Base-by-base conservation (phyloP, 2,113 vertebrate genomes). In the Taurulus bubalis region DNA sequence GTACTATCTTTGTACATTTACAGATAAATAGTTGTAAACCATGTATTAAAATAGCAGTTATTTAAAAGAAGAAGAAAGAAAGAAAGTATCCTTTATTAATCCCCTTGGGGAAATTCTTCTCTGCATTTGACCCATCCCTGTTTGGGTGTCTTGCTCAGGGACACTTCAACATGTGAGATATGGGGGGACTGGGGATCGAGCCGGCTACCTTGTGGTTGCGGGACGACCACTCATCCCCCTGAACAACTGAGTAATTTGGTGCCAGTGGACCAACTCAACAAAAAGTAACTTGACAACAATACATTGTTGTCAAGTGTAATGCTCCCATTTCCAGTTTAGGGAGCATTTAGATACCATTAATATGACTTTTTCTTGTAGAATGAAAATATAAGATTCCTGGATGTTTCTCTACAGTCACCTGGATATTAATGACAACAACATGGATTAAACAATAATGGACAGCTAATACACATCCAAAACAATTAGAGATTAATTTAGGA, bases 201-300 rank as follows among this genome's bases (percentile, higher is more conserved):
- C n/a, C n/a, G n/a, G n/a, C n/a, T n/a, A n/a, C n/a, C n/a, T n/a
- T n/a, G n/a, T n/a, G n/a, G n/a, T n/a, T n/a, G n/a, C n/a, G n/a
- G n/a, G n/a, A n/a, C n/a, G n/a, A n/a, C n/a, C n/a, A n/a, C n/a
- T n/a, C n/a, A n/a, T n/a, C n/a, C n/a, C n/a, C n/a, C n/a, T n/a
- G n/a, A n/a, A n/a, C n/a, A n/a, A n/a, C n/a, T n/a, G n/a, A n/a
- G n/a, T n/a, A 4, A 47, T 59, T 59, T 51, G 7, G 38, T 72
- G n/a, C 58, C 24, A 42, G 8, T 51, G 1, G 40, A 36, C 2
- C 15, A 59, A 59, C 62, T 77, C 4, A 4, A 20, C 7, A 51
- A 77, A 55, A 55, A n/a, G 1, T 42, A 26, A 83, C 20, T 56
- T 75, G 15, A 66, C 18, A 51, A 53, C 34, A 68, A 75, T 40